Percentiles rank a stretch among this genome's conserved stretches.
Conservation (phyloP, 2,797 vertebrate genomes). For the Limosa lapponica region DNA sequence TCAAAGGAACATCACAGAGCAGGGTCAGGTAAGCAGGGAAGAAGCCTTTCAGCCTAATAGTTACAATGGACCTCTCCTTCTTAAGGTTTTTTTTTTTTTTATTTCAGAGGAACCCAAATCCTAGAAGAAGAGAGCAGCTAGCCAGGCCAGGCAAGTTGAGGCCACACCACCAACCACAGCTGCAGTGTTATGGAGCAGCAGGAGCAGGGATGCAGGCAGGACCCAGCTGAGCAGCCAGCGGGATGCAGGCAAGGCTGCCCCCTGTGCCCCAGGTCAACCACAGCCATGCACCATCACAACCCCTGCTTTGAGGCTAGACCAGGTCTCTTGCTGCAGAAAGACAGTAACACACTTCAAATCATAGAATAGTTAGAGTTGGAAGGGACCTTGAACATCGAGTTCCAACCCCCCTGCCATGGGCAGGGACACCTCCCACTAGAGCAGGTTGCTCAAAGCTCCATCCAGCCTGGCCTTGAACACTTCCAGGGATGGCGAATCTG, state of each 20-base stretch:
- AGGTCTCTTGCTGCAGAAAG: neutral
- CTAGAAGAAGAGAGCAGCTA: neutral
- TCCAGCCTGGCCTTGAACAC: no score
- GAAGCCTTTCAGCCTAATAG: neutral
- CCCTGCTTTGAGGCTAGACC: neutral
- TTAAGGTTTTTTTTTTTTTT: neutral
- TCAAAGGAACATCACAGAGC: neutral
- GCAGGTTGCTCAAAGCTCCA: no score
- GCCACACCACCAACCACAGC: neutral
- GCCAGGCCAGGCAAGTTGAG: neutral
- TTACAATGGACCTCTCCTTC: neutral
- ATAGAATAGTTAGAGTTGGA: no score
- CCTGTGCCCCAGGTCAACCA: neutral
- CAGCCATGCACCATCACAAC: neutral
- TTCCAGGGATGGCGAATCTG: no score
- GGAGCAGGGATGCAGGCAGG: neutral
- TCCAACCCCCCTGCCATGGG: no score
- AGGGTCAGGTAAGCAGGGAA: neutral
- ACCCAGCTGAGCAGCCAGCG: neutral
- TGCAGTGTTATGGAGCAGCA: rapidly evolving
- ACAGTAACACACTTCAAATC: neutral
- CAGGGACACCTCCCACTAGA: no score
- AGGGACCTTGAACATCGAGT: no score
- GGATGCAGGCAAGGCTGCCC: neutral
- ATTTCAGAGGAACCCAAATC: neutral